Percentiles rank a stretch among this genome's conserved stretches.
phyloP scores from a whole-genome alignment of 2,113 vertebrate genomes.

The Petrocephalus microphthalmus region DNA sequence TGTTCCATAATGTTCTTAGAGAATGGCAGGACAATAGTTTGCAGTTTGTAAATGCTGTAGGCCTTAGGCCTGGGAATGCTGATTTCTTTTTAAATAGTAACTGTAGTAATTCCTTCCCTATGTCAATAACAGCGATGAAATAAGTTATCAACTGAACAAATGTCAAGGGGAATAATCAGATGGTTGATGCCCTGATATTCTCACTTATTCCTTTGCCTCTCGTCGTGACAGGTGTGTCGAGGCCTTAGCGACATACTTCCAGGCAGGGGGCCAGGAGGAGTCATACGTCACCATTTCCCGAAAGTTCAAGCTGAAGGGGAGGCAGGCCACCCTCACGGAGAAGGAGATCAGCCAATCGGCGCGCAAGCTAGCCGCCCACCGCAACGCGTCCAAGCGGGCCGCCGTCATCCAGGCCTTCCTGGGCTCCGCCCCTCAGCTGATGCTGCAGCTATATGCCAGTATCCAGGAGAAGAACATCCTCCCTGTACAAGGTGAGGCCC shows the following conservation, averaged over 20 bases:
- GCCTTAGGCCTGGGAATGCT: not conserved
- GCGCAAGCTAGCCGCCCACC: slow-evolving; percentile 74
- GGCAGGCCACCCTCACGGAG: slow-evolving; percentile 68
- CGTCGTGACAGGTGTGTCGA: slow-evolving; percentile 76
- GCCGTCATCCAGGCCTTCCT: slow-evolving; percentile 93
- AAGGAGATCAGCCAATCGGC: slow-evolving; percentile 82
- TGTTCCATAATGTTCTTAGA: not conserved
- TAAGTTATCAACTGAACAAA: not conserved
- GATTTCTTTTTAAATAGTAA: not conserved
- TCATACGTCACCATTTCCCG: slow-evolving; percentile 80
- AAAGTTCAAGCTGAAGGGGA: slow-evolving; percentile 73
- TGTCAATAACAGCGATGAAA: not conserved
- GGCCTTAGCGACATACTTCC: slow-evolving; percentile 77
- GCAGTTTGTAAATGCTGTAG: not conserved
- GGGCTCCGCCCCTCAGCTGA: slow-evolving; percentile 90
- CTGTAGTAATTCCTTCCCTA: not conserved
- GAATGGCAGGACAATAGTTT: not conserved
- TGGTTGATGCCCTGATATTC: not conserved
- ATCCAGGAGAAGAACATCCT: slow-evolving; percentile 76
- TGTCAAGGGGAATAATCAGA: not conserved
- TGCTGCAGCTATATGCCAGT: slow-evolving; percentile 86
- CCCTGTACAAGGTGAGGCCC: slow-evolving; percentile 63
- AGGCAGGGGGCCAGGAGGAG: slow-evolving; percentile 73
- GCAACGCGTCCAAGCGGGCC: slow-evolving; percentile 88
- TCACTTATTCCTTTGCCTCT: not conserved